A percentile compares a stretch with the other conserved stretches of the same genome.
These are phyloP conservation scores for Mesochorus sp. DNA, from an alignment of 2,888 invertebrate genomes.

Conservation along the genomic window DNA sequence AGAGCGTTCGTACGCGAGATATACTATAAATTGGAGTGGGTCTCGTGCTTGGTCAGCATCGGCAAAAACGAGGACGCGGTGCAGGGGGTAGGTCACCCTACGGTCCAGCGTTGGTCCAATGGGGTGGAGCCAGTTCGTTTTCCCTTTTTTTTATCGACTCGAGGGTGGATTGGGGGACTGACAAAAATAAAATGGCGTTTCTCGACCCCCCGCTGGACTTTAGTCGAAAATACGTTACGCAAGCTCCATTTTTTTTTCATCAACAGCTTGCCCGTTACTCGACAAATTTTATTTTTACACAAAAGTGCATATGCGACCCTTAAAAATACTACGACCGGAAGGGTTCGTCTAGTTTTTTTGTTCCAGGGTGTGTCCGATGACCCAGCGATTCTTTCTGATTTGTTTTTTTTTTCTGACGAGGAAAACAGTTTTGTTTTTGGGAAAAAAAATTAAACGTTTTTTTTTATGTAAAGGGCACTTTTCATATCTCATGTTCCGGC, in stretches of 20 bases:
- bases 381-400: constrained; percentile 30
- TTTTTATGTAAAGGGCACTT: constrained; percentile 43
- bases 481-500: constrained; percentile 69
- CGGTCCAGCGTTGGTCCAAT: constrained; percentile 78
- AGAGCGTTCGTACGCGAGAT: constrained; percentile 62
- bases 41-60: constrained; percentile 81
- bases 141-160: constrained; percentile 75
- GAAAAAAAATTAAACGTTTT: constrained; percentile 35
- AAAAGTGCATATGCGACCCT: too few species aligned
- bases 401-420: constrained; percentile 4
- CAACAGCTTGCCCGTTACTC: constrained; percentile 56
- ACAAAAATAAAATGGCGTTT: constrained; percentile 77
- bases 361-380: constrained; percentile 48
- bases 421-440: constrained; percentile 2
- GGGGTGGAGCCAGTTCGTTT: constrained; percentile 71
- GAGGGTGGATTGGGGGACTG: constrained; percentile 71
- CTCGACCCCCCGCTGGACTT: constrained; percentile 50
- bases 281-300: constrained; percentile 50
- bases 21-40: constrained; percentile 76
- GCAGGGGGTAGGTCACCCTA: constrained; percentile 78
- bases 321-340: constrained; percentile 30
- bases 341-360: constrained; percentile 29
- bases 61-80: constrained; percentile 57
- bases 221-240: not conserved
- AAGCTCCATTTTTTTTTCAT: not conserved